Base-by-base conservation (phyloP, 2,113 vertebrate genomes). In the Sapajus apella region DNA sequence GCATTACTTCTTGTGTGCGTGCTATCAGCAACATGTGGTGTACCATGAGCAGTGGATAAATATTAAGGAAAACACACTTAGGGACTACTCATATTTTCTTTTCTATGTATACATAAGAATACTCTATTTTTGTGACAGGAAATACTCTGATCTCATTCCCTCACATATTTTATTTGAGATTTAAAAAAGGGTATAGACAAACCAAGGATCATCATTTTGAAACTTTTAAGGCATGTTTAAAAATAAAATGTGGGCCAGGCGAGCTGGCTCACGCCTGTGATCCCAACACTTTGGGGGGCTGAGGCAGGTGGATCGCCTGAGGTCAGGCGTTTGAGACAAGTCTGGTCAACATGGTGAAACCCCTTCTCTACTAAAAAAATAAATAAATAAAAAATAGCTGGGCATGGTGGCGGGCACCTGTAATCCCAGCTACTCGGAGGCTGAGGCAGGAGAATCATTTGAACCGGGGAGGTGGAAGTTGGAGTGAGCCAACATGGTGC, bases 191-290 rank as follows among this genome's bases (percentile, higher is more conserved):
- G n/a, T 56, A 50, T 50, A 75, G 30, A 64, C n/a, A 85, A 94
- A 90, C 18, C 7, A 9, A 80, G 25, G 45, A 7, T 43, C 45
- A 94, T 79, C 47, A 72, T 84, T 89, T 91, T 45, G 86, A 83
- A 88, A n/a, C 55, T 66, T 91, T 84, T 66, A 96, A 97, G 17
- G 35, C 52, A 40, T 91, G 52, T 94, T 97, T 93, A 73, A 96
- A 97, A 95, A 95, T 68, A 94, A 86, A 86, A 79, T 56, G 30
- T 79, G 91, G 16, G 52, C 16, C 52, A 52, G 16, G 52, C 4
- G 52, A 52, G 52, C 52, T 52, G 52, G 5, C 16, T 52, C 52
- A 52, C 14, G 16, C 50, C 50, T 52, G 50, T 52, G 50, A 52
- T 52, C 50, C 50, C 50, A 17, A 52, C 16, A 52, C 16, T 52